These are phyloP conservation scores for Oegoconia quadripuncta DNA, from an alignment of 2,888 invertebrate genomes.

Conservation along the genomic window DNA sequence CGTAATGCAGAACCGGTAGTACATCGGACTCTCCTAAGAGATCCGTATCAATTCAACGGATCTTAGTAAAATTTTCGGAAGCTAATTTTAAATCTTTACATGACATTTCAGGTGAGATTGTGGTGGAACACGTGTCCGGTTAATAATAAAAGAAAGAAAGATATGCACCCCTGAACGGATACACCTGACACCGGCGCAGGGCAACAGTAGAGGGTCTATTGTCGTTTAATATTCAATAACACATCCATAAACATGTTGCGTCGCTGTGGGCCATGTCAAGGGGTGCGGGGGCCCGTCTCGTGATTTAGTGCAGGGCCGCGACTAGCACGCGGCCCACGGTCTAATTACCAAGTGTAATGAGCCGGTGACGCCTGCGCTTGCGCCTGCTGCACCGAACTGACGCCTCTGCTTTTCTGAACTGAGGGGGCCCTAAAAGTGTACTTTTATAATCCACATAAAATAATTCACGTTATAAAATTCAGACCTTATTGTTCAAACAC, in stretches of 20 bases:
- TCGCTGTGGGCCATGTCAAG: constrained; percentile 55
- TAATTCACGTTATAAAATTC: no score
- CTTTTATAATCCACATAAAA: not conserved
- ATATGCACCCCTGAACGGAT: no score
- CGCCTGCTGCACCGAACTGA: constrained; percentile 31
- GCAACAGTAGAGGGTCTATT: constrained; percentile 35
- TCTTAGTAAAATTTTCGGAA: no score
- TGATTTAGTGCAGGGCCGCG: constrained; percentile 68
- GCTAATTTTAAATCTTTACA: no score
- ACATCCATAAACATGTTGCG: constrained; percentile 55
- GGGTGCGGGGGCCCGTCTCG: constrained; percentile 48
- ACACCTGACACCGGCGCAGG: no score
- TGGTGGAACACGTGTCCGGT: no score
- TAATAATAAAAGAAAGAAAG: no score
- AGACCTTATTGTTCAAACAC: no score
- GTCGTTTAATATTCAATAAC: constrained; percentile 65
- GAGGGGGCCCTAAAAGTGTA: constrained; percentile 6
- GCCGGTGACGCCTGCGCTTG: constrained; percentile 42
- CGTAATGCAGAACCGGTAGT: no score
- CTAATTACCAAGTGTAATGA: constrained; percentile 77
- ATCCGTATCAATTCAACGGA: no score
- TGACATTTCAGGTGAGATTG: no score
- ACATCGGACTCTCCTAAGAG: no score
- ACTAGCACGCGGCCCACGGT: constrained; percentile 59
- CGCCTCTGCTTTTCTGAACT: constrained; percentile 28